These are phyloP conservation scores for Brachyopa scutellaris DNA, from an alignment of 2,888 invertebrate species.

Conservation along the genomic window DNA sequence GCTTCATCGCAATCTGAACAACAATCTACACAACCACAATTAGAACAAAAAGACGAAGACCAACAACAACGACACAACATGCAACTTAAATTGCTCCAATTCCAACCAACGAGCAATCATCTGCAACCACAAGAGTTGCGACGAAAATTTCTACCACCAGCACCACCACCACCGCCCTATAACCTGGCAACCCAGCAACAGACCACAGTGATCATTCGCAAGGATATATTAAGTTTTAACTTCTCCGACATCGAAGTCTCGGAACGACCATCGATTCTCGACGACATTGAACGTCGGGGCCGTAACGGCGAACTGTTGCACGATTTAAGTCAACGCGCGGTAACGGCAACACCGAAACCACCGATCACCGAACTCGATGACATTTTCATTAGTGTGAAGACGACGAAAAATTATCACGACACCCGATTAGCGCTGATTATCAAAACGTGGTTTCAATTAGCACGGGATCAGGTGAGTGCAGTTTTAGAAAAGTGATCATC, in stretches of 20 bases:
- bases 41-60: background rate
- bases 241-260: conserved; percentile 81
- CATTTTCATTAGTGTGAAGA: conserved; percentile 97
- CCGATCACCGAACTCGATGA: conserved; percentile 90
- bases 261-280: conserved; percentile 78
- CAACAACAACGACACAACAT: conserved; percentile 54
- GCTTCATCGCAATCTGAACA: conserved; percentile 39
- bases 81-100: conserved; percentile 64
- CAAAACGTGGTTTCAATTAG: conserved; percentile 97
- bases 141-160: conserved; percentile 57
- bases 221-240: conserved; percentile 81
- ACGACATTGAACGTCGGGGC: conserved; percentile 78
- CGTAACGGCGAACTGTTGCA: conserved; percentile 80
- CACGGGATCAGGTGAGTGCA: conserved; percentile 91
- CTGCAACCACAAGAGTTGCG: conserved; percentile 44
- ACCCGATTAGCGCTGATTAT: conserved; percentile 92
- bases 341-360: conserved; percentile 83
- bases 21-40: conserved; percentile 49
- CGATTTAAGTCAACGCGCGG: conserved; percentile 80
- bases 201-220: conserved; percentile 81
- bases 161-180: conserved; percentile 64
- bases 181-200: conserved; percentile 74
- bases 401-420: conserved; percentile 93
- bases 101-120: conserved; percentile 48
- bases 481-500: background rate